Evolutionary conservation across 2,888 invertebrate species (phyloP), one percentile per base, ranked within the genome.

Genomic region (Sepiola atlantica): DNA sequence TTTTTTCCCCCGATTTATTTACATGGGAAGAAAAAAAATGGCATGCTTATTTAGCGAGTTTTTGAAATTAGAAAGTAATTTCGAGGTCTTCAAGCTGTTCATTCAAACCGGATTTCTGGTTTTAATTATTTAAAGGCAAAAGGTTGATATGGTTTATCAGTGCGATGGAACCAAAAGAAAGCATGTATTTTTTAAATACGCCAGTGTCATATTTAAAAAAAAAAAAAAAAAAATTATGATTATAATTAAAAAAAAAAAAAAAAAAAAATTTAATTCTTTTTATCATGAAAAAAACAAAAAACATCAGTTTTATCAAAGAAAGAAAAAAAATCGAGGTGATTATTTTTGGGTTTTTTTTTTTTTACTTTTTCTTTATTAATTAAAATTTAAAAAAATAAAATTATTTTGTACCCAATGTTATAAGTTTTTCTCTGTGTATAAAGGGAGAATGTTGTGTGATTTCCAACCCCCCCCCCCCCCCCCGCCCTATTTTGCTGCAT

Each of bases 321-420:
- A 77, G 18, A n/a, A 77, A 32, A n/a, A n/a, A 77, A 77, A 18
- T n/a, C n/a, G 77, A 77, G 77, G 77, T 77, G 77, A 77, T 77
- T 77, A 77, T 32, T 77, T 77, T 77, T 77, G n/a, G 77, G 32
- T n/a, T 77, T n/a, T 32, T 77, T 77, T 77, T 77, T 77, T 77
- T 77, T 28, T 77, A n/a, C n/a, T 77, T n/a, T 77, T 77, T 77
- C n/a, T 77, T 77, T n/a, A 77, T 77, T 77, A 77, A n/a, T n/a
- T n/a, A 77, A 77, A n/a, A n/a, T 77, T 77, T 45, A 45, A 45
- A 77, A 77, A 77, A 77, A 77, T 77, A 77, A 77, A 77, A 77
- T 77, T 77, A 77, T 77, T 77, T 77, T 77, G 77, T 77, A 77
- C 77, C 77, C 77, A 77, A n/a, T 77, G 77, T 77, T 77, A 77